A percentile compares a stretch with the other conserved stretches of the same genome.
phyloP scores from a whole-genome alignment of 2,797 vertebrate species.

The Cyprinodon diabolis region DNA sequence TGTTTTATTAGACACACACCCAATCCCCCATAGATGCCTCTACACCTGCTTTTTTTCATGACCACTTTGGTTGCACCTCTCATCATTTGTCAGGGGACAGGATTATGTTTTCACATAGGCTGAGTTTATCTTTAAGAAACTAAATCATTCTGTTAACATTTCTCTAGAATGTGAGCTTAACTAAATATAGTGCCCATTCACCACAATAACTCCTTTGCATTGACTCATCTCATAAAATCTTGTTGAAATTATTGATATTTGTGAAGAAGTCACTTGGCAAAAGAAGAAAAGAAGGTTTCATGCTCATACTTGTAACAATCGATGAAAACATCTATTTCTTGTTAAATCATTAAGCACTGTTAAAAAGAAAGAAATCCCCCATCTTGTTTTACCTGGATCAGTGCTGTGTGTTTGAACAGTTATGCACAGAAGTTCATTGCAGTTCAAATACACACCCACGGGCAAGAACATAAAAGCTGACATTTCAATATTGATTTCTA shows the following conservation, averaged over 20 bases:
- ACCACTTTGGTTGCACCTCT: too few relatives aligned
- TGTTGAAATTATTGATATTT: not conserved
- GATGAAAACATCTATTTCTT: slow-evolving; percentile 1
- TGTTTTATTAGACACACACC: too few relatives aligned
- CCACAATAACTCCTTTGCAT: not conserved
- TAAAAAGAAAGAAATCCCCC: slow-evolving; percentile 44
- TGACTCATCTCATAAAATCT: not conserved
- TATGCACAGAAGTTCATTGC: slow-evolving; percentile 10
- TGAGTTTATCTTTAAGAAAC: not conserved
- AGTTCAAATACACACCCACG: not conserved
- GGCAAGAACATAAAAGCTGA: slow-evolving; percentile 32
- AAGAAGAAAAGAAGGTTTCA: not conserved
- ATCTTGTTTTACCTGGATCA: slow-evolving; percentile 12
- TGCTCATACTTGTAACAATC: not conserved
- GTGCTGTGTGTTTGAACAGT: too few relatives aligned
- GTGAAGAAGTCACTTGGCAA: not conserved
- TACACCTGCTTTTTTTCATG: too few relatives aligned
- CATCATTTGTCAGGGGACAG: too few relatives aligned
- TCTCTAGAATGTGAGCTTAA: not conserved
- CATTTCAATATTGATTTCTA: slow-evolving; percentile 69
- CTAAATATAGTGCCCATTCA: not conserved
- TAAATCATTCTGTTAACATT: not conserved
- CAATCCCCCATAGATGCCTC: too few relatives aligned
- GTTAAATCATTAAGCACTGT: slow-evolving; percentile 49
- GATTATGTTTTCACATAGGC: too few relatives aligned